Evolutionary conservation across 2,113 vertebrate genomes (phyloP).

Genomic region (Macaca nemestrina): DNA sequence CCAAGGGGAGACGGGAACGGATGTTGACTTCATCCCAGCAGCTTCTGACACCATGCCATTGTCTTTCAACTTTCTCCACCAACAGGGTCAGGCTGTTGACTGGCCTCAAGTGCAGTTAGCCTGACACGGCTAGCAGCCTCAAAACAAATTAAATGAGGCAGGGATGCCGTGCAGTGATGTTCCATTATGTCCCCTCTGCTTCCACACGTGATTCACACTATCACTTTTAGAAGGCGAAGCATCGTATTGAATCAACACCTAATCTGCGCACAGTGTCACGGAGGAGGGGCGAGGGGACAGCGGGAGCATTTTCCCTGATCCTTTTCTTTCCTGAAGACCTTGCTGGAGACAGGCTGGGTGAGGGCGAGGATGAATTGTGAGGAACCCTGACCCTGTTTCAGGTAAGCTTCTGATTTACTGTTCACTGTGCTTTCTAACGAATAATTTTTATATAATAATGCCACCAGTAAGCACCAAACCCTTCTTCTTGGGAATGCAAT

Average conservation of each 20-base stretch:
- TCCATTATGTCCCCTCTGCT: neutral
- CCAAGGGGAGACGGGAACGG: neutral
- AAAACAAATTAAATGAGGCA: neutral
- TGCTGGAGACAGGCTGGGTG: neutral
- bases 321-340: neutral
- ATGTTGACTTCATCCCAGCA: neutral
- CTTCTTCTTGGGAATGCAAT: slow-evolving; percentile 71
- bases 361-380: neutral
- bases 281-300: neutral
- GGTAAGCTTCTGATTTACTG: neutral
- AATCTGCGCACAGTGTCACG: accelerated
- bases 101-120: neutral
- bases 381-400: slow-evolving; percentile 35
- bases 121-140: neutral
- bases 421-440: neutral
- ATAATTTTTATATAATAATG: slow-evolving; percentile 53
- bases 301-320: neutral
- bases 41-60: neutral
- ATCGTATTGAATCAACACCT: neutral
- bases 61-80: neutral
- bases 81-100: neutral
- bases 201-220: neutral
- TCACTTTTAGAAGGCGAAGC: neutral
- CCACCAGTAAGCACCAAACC: slow-evolving; percentile 57
- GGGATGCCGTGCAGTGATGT: accelerated